Percentiles rank a stretch among this genome's conserved stretches.
Evolutionary conservation across 2,113 vertebrate species (phyloP).

Genomic region (Labrus mixtus): DNA sequence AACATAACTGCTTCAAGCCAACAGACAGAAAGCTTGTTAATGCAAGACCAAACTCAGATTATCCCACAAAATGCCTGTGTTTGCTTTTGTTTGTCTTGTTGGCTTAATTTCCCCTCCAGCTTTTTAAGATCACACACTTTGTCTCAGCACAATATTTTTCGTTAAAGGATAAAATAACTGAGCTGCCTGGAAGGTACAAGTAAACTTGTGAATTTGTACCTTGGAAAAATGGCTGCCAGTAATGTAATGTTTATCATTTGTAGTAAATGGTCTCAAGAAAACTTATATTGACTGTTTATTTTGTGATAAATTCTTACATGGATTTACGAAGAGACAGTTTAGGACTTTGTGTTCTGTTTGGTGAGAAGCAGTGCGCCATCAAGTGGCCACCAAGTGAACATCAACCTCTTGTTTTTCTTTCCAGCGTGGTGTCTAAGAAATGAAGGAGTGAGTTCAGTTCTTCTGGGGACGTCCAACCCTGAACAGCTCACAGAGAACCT

Average conservation of each 20-base stretch:
- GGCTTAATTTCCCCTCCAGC: not conserved
- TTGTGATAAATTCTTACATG: not conserved
- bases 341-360: not conserved
- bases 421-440: conserved; percentile 97
- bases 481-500: conserved; percentile 98
- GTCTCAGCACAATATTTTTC: not conserved
- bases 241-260: not conserved
- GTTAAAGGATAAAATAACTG: not conserved
- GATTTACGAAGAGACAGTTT: not conserved
- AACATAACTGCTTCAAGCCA: not conserved
- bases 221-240: not conserved
- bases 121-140: not conserved
- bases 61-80: conserved; percentile 1
- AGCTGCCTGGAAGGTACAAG: conserved; percentile 4
- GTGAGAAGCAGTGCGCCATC: conserved; percentile 15
- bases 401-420: conserved; percentile 9
- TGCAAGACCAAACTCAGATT: not conserved
- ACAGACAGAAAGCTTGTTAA: conserved; percentile 6
- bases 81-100: not conserved
- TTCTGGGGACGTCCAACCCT: conserved; percentile 95
- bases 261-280: not conserved
- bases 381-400: conserved; percentile 11
- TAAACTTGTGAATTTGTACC: not conserved
- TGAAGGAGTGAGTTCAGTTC: conserved; percentile 97
- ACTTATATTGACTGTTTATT: not conserved